phyloP scores from a whole-genome alignment of 2,797 vertebrate genomes.

The Hypotaenidia okinawae region DNA sequence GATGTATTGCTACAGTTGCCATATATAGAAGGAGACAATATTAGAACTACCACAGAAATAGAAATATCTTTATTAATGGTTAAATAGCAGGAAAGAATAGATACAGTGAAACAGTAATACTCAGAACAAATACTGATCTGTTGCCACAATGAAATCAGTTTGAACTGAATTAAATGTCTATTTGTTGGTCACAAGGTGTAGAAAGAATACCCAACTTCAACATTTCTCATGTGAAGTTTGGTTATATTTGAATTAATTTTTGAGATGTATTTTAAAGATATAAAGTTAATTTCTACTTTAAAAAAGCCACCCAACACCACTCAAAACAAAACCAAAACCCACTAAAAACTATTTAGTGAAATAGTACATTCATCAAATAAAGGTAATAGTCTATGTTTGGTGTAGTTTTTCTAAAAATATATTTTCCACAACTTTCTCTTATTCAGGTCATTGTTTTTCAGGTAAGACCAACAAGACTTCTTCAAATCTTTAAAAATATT shows the following conservation, averaged over 20 bases:
- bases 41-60: not conserved
- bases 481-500: not conserved
- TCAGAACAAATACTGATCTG: not conserved
- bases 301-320: not conserved
- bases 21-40: not conserved
- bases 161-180: not conserved
- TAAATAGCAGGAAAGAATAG: not conserved
- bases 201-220: not conserved
- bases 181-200: not conserved
- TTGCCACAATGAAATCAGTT: not conserved
- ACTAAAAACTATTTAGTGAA: conserved; percentile 17
- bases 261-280: conserved; percentile 27
- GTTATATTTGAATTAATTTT: conserved; percentile 46
- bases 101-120: not conserved
- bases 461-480: not conserved
- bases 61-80: not conserved
- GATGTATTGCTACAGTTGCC: not conserved
- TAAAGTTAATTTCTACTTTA: conserved; percentile 35
- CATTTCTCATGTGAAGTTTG: not conserved
- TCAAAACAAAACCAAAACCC: not conserved
- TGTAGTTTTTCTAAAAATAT: not conserved
- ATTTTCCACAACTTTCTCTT: not conserved
- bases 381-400: not conserved
- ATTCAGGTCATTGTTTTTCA: not conserved
- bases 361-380: conserved; percentile 26